phyloP scores from a whole-genome alignment of 2,797 vertebrate species.

The Myotis pilosus region DNA sequence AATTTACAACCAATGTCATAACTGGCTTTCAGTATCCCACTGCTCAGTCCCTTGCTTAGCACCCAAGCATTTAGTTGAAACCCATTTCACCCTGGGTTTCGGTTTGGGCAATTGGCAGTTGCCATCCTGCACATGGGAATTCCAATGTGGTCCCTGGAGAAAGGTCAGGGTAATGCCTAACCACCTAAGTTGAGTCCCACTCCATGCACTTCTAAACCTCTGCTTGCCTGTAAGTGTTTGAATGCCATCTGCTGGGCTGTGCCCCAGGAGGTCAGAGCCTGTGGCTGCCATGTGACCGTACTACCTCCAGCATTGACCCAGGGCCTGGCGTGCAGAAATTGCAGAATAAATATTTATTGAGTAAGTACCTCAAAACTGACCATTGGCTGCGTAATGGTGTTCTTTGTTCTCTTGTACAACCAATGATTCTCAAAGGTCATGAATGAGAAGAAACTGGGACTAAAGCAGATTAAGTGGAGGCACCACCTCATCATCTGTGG shows the following conservation, averaged over 20 bases:
- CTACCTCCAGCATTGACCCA: not conserved
- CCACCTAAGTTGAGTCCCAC: not conserved
- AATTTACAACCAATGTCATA: not conserved
- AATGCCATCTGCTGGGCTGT: not conserved
- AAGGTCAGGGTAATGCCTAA: not conserved
- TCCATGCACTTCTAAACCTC: not conserved
- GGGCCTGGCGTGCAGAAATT: not conserved
- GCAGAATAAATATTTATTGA: slow-evolving; percentile 44
- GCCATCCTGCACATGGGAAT: not conserved
- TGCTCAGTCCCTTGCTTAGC: not conserved
- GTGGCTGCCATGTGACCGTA: not conserved
- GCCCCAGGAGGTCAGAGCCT: not conserved
- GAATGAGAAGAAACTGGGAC: not conserved
- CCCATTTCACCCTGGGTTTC: slow-evolving; percentile 3
- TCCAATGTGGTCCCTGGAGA: not conserved
- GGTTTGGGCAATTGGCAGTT: not conserved
- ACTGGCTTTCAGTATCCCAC: not conserved
- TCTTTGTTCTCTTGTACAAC: not conserved
- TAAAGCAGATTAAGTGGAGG: not conserved
- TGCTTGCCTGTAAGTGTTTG: not conserved
- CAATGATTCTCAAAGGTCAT: not conserved
- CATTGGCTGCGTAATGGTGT: not conserved
- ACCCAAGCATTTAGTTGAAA: not conserved
- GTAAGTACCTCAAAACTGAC: not conserved
- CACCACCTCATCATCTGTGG: rapidly evolving